Base-by-base conservation (phyloP, 2,113 vertebrate species). In the Larimichthys crocea region DNA sequence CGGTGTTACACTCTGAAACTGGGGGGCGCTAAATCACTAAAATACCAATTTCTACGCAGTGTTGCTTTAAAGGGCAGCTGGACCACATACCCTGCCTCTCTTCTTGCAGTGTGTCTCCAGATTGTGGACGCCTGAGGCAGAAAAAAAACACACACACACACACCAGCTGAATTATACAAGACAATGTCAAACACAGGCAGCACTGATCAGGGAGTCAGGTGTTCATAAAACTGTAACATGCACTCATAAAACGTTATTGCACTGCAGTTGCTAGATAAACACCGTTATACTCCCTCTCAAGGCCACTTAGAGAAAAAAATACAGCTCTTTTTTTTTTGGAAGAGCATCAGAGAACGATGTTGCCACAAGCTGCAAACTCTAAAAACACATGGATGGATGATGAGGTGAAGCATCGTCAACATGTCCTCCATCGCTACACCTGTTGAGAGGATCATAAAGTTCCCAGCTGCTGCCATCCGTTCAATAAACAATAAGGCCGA, bases 161-260 rank as follows among this genome's bases (percentile, higher is more conserved):
- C 29, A 61, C 11, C 40, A 48, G 10, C 44, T 87, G 70, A 77
- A 86, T 72, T 67, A 66, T 70, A 66, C 56, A 79, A 64, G 63
- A 65, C 14, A 26, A 26, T 59, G 68, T 66, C 19, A 48, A 46
- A 82, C 76, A 76, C 22, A 75, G 79, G 49, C 40, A 14, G 65
- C 76, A 29, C 56, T 61, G 69, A 14, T 73, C 59, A 9, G 74
- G 71, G 72, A 86, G 74, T 65, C 79, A 80, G 52, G 82, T 87
- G 73, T 50, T 86, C 65, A 70, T 88, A 79, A 86, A 78, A 65
- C 64, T 44, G 24, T 71, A 80, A 87, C 77, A 69, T 31, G 46
- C 22, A 31, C 76, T 85, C 83, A 80, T 84, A 84, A 86, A 91
- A 90, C 61, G 87, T 86, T 14, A 80, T 55, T 73, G 82, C 56